Conservation (phyloP, 2,888 invertebrate species). For the Drosophila infuscata region DNA sequence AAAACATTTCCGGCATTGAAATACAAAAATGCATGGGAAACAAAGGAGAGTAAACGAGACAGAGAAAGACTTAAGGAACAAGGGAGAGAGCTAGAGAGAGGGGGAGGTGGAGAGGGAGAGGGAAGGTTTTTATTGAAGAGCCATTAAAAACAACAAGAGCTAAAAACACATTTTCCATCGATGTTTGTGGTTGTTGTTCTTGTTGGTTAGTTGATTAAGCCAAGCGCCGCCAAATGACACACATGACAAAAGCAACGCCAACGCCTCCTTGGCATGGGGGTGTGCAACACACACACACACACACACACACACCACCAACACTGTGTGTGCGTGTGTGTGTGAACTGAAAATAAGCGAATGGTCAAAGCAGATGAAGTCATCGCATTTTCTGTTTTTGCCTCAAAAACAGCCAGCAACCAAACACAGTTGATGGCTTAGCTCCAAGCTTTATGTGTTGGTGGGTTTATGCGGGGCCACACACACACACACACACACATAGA, state of each 20-base stretch:
- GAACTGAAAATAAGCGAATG: slow-evolving; percentile 47
- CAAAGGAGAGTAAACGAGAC: neutral
- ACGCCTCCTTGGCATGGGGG: slow-evolving; percentile 44
- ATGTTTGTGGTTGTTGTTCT: slow-evolving; percentile 14
- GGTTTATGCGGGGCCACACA: neutral
- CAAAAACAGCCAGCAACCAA: slow-evolving; percentile 42
- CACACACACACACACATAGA: neutral
- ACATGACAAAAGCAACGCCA: slow-evolving; percentile 40
- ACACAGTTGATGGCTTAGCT: slow-evolving; percentile 41
- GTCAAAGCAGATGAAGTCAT: slow-evolving; percentile 70
- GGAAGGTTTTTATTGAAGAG: neutral
- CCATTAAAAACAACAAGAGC: slow-evolving; percentile 6
- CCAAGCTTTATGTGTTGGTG: slow-evolving; percentile 23
- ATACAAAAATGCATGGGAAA: slow-evolving; percentile 7
- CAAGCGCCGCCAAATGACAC: slow-evolving; percentile 45
- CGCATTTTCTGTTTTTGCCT: slow-evolving; percentile 64
- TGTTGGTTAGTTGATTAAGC: slow-evolving; percentile 35
- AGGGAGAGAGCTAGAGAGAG: neutral
- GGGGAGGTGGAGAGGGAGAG: neutral
- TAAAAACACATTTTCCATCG: slow-evolving; percentile 4
- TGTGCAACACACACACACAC: slow-evolving; percentile 37
- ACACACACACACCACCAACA: slow-evolving; percentile 11
- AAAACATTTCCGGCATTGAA: slow-evolving; percentile 67
- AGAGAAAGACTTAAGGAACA: neutral
- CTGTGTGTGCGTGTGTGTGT: slow-evolving; percentile 24